A percentile compares a stretch with the other conserved stretches of the same genome.
Evolutionary conservation across 2,113 vertebrate species (phyloP).

Genomic region (Ictalurus furcatus): DNA sequence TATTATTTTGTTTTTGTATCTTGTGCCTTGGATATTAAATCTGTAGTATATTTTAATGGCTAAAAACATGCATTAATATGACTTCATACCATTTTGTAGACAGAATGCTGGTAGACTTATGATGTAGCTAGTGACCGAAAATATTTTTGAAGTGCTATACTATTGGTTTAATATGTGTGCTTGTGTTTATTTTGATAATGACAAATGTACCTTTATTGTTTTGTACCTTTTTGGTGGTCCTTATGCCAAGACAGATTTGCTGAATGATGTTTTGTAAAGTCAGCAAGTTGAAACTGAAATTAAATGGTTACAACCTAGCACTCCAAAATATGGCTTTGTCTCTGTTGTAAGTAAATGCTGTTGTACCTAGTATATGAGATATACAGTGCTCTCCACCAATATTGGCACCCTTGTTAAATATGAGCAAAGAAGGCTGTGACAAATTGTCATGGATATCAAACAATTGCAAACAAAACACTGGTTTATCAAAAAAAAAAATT

Average conservation of each 20-base stretch:
- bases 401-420: too few species aligned
- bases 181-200: conserved; percentile 59
- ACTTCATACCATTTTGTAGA: conserved; percentile 58
- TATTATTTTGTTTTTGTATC: conserved; percentile 56
- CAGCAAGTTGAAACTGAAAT: conserved; percentile 49
- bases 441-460: too few species aligned
- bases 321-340: conserved; percentile 16
- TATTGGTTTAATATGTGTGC: conserved; percentile 54
- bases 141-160: conserved; percentile 58
- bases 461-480: too few species aligned
- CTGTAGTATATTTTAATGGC: conserved; percentile 64
- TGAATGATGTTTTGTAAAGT: conserved; percentile 60
- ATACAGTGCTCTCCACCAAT: too few species aligned
- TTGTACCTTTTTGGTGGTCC: conserved; percentile 56
- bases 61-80: conserved; percentile 56
- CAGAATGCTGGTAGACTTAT: conserved; percentile 57
- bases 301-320: conserved; percentile 49
- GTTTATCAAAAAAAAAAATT: too few species aligned
- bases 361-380: background rate
- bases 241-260: conserved; percentile 56
- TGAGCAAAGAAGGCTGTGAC: too few species aligned
- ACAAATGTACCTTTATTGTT: conserved; percentile 56
- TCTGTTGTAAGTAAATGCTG: background rate
- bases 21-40: conserved; percentile 66
- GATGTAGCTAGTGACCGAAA: conserved; percentile 58